These are phyloP conservation scores for Aspiorhynchus laticeps DNA, from an alignment of 2,113 vertebrate genomes.

Conservation along the genomic window DNA sequence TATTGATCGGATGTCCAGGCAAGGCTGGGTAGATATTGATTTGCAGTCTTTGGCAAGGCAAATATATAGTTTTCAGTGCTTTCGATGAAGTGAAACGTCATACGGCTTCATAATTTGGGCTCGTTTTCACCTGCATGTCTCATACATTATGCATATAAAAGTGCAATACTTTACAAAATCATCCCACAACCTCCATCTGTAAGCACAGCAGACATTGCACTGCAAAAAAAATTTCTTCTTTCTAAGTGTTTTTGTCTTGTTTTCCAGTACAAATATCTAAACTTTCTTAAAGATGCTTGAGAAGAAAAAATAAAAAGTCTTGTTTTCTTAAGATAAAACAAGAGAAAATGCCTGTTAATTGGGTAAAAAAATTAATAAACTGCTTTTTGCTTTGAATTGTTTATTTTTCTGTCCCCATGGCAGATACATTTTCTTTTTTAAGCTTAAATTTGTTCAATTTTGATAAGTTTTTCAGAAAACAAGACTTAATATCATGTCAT, in stretches of 20 bases:
- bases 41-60: background rate
- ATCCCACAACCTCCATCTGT: background rate
- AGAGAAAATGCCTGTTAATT: too few species aligned
- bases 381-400: too few species aligned
- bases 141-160: background rate
- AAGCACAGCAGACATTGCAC: background rate
- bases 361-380: too few species aligned
- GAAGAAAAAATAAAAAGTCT: too few species aligned
- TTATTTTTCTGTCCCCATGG: too few species aligned
- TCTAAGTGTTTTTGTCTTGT: too few species aligned
- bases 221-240: background rate
- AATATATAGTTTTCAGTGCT: constrained; percentile 10
- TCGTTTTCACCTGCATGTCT: background rate
- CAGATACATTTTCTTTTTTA: too few species aligned
- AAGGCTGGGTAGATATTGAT: background rate
- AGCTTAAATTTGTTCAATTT: background rate
- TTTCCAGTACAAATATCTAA: too few species aligned
- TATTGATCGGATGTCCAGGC: constrained; percentile 36
- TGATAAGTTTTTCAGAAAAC: background rate
- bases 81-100: background rate
- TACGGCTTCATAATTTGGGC: background rate
- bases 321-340: too few species aligned
- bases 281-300: too few species aligned
- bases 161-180: background rate
- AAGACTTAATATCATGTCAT: background rate